Base-by-base conservation (phyloP, 2,888 invertebrate species). In the Macaria liturata region DNA sequence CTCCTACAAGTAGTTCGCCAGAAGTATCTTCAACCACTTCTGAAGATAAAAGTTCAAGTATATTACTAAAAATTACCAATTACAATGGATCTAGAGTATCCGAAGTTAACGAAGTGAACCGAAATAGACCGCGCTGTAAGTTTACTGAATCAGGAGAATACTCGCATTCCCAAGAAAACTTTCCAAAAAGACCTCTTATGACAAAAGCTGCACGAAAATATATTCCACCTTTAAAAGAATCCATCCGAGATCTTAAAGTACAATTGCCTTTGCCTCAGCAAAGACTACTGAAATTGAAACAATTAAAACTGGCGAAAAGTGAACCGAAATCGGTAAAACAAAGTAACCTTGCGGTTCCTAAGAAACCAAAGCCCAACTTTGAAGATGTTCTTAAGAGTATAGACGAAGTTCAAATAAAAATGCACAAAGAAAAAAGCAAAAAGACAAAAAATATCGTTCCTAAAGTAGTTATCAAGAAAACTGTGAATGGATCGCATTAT, bases 151-250 rank as follows among this genome's bases (percentile, higher is more conserved):
- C 79, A 44, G 80, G 78, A 37, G 80, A 83, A 56, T 85, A 86
- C 71, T 69, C 71, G 53, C 75, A 72, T 64, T 70, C 76, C 44
- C 74, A 75, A 63, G 66, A 73, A 48, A 76, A 70, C 63, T 76
- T 78, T 49, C 68, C 72, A 40, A 72, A 75, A 65, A 74, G 87
- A 60, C 88, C 87, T 34, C 76, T 92, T 60, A 75, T 92, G 49
- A 92, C 92, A 42, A 92, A 92, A 77, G 92, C 84, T 52, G 92
- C 92, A 54, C 88, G 91, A 77, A 92, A 92, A 79, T 92, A 92
- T 70, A 92, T 92, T 72, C 92, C 92, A 52, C 92, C 92, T 4
- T 65, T 88, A 62, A 86, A 82, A 75, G 86, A 87, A 69, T 74
- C 81, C 31, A 77, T 85, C 52, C 74, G 75, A 47, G 86, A 91